phyloP scores from a whole-genome alignment of 2,797 vertebrate genomes.

The Betta splendens region DNA sequence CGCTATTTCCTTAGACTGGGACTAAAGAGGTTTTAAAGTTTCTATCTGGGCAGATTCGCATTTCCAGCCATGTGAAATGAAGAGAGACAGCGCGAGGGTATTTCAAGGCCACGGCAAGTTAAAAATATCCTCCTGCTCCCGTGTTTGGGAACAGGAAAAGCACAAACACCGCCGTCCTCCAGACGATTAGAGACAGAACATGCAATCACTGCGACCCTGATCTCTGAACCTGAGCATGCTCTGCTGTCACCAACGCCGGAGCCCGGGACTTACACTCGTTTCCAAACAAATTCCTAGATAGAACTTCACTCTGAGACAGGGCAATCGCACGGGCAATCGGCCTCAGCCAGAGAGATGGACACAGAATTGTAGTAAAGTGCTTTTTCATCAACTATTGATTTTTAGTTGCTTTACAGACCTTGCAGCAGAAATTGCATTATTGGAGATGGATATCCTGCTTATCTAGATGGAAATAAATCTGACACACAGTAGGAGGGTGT shows the following conservation, averaged over 20 bases:
- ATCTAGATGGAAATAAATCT: constrained; percentile 58
- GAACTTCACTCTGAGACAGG: constrained; percentile 21
- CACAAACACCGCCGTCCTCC: constrained; percentile 52
- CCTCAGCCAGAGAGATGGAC: constrained; percentile 24
- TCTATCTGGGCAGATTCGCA: neutral
- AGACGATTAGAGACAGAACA: constrained; percentile 44
- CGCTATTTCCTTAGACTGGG: neutral
- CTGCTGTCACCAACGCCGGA: constrained; percentile 46
- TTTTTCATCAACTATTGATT: constrained; percentile 70
- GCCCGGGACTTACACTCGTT: constrained; percentile 20
- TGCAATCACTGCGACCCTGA: constrained; percentile 61
- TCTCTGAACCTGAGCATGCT: constrained; percentile 63
- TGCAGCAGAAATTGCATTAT: constrained; percentile 56
- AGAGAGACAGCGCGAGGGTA: constrained; percentile 5
- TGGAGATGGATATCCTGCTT: constrained; percentile 52
- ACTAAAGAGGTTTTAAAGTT: constrained; percentile 6
- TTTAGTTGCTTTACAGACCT: constrained; percentile 51
- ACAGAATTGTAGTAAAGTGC: constrained; percentile 47
- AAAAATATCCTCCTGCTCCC: constrained; percentile 53
- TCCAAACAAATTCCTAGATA: constrained; percentile 45
- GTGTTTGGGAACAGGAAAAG: constrained; percentile 67
- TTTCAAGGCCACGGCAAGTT: constrained; percentile 39
- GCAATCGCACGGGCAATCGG: constrained; percentile 42
- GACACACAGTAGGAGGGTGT: constrained; percentile 19
- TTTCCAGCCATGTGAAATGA: constrained; percentile 6